Evolutionary conservation across 1,140 invertebrate genomes (phyloP).

Genomic region (Doryteuthis pealeii): DNA sequence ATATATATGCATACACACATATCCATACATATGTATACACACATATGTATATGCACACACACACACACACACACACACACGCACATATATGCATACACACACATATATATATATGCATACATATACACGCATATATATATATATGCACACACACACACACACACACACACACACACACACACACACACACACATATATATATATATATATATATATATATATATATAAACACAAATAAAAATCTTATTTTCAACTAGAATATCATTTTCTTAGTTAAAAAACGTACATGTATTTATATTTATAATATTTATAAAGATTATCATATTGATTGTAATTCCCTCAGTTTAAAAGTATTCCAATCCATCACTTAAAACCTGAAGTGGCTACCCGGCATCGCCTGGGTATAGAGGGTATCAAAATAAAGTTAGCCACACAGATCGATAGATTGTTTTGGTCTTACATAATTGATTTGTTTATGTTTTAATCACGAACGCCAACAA

Average conservation of each 20-base stretch:
- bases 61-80: neutral
- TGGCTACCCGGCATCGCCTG: too few relatives aligned
- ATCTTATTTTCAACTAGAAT: neutral
- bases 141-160: neutral
- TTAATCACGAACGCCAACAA: neutral
- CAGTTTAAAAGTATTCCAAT: neutral
- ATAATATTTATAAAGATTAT: neutral
- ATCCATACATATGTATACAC: neutral
- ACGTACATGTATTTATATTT: neutral
- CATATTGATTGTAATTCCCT: neutral
- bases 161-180: neutral
- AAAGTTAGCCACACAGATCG: too few relatives aligned
- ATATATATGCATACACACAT: too few relatives aligned
- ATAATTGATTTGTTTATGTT: too few relatives aligned
- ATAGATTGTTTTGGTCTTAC: too few relatives aligned
- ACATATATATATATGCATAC: neutral
- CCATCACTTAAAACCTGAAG: neutral
- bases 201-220: neutral
- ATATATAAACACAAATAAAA: neutral
- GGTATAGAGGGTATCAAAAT: too few relatives aligned
- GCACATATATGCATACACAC: neutral
- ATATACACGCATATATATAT: neutral
- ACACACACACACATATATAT: neutral
- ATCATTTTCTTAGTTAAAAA: neutral
- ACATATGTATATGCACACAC: neutral